phyloP scores from a whole-genome alignment of 2,888 invertebrate genomes.

The Chironomus riparius region DNA sequence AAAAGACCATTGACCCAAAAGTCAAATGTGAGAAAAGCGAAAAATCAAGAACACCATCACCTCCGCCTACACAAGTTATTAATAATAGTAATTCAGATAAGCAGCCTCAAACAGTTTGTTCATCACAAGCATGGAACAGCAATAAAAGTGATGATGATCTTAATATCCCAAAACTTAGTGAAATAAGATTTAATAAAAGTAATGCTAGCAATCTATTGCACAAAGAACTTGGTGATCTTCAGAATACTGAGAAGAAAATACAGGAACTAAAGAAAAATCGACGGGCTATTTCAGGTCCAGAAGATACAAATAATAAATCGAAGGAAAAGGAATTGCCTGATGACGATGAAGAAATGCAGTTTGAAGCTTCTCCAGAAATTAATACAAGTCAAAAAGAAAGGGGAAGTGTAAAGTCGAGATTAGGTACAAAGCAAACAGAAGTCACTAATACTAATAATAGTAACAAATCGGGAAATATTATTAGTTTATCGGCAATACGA shows the following conservation, averaged over 20 bases:
- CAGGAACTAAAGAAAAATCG: constrained; percentile 47
- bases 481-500: constrained; percentile 34
- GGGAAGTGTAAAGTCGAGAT: constrained; percentile 40
- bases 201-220: constrained; percentile 26
- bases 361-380: background rate
- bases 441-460: constrained; percentile 1
- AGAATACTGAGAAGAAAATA: constrained; percentile 56
- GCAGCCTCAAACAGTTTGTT: background rate
- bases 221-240: constrained; percentile 43
- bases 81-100: background rate
- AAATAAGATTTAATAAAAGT: constrained; percentile 33
- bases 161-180: constrained; percentile 45
- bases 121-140: background rate
- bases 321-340: constrained; percentile 51
- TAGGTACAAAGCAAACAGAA: constrained; percentile 39
- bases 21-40: constrained; percentile 35
- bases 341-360: constrained; percentile 45
- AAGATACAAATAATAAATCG: constrained; percentile 38
- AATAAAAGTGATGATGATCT: constrained; percentile 35
- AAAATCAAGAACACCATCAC: constrained; percentile 42
- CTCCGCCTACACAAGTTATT: constrained; percentile 40
- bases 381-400: no score
- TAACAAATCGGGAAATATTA: constrained; percentile 29
- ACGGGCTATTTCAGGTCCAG: constrained; percentile 45
- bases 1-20: constrained; percentile 37